phyloP scores from a whole-genome alignment of 2,797 vertebrate species.

The Sebastes iracundus region DNA sequence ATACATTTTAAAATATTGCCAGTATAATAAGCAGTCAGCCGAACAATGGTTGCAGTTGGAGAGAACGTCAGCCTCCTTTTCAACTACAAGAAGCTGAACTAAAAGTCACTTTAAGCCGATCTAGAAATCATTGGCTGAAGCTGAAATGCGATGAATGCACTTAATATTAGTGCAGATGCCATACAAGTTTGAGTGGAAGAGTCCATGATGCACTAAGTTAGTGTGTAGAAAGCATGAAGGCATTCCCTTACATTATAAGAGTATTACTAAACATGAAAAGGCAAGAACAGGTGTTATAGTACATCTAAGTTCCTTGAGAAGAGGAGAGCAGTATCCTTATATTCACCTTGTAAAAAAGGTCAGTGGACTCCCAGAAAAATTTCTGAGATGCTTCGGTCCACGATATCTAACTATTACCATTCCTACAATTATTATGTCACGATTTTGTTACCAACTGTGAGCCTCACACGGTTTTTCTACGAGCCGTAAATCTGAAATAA shows the following conservation, averaged over 20 bases:
- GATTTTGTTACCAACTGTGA: conserved; percentile 54
- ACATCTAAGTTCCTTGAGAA: conserved; percentile 81
- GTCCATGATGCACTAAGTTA: conserved; percentile 74
- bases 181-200: conserved; percentile 55
- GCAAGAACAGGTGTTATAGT: conserved; percentile 81
- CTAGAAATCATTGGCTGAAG: conserved; percentile 69
- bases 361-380: conserved; percentile 61
- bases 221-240: conserved; percentile 82
- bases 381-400: conserved; percentile 58
- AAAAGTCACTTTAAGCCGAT: conserved; percentile 69
- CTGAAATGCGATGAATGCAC: conserved; percentile 74
- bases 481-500: conserved; percentile 50
- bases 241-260: conserved; percentile 81
- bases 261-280: conserved; percentile 83
- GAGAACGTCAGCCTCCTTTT: conserved; percentile 21
- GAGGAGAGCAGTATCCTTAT: conserved; percentile 69
- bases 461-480: conserved; percentile 46
- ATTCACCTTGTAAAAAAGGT: conserved; percentile 73
- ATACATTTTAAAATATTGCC: conserved; percentile 79
- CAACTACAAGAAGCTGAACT: conserved; percentile 62
- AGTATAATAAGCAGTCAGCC: conserved; percentile 75
- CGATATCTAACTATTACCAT: conserved; percentile 56
- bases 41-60: conserved; percentile 39
- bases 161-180: conserved; percentile 57
- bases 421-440: conserved; percentile 65